Evolutionary conservation across 2,888 invertebrate species (phyloP).

Genomic region (Sarcophaga subvicina): DNA sequence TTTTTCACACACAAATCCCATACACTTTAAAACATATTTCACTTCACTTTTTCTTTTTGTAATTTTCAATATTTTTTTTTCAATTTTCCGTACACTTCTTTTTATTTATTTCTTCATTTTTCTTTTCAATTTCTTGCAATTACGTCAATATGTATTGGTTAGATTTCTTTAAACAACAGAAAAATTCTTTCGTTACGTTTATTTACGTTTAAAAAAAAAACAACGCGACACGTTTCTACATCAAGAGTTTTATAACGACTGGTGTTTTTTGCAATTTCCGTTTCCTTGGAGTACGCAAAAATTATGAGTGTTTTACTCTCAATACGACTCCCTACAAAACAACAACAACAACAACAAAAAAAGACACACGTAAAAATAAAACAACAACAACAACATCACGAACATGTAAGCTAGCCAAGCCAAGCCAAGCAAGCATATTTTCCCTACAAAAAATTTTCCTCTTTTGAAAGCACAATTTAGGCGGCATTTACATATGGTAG

Average conservation of each 20-base stretch:
- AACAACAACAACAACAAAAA: neutral
- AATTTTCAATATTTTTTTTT: neutral
- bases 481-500: conserved; percentile 65
- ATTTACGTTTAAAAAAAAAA: conserved; percentile 52
- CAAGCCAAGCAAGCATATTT: conserved; percentile 13
- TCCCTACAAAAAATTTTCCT: conserved; percentile 51
- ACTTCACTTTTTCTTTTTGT: too few species aligned
- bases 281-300: conserved; percentile 73
- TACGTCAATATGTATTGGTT: conserved; percentile 49
- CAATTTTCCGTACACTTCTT: neutral
- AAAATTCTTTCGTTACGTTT: conserved; percentile 11
- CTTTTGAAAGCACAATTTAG: conserved; percentile 54
- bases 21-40: too few species aligned
- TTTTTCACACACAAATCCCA: too few species aligned
- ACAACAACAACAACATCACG: neutral
- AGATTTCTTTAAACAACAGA: neutral
- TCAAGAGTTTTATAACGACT: conserved; percentile 82
- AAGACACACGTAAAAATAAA: neutral
- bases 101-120: conserved; percentile 21
- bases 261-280: conserved; percentile 77
- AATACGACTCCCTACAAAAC: conserved; percentile 46
- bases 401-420: conserved; percentile 16
- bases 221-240: conserved; percentile 79
- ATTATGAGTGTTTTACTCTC: conserved; percentile 63
- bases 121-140: neutral